Conservation (phyloP, 2,113 vertebrate species). For the Butorides virescens region DNA sequence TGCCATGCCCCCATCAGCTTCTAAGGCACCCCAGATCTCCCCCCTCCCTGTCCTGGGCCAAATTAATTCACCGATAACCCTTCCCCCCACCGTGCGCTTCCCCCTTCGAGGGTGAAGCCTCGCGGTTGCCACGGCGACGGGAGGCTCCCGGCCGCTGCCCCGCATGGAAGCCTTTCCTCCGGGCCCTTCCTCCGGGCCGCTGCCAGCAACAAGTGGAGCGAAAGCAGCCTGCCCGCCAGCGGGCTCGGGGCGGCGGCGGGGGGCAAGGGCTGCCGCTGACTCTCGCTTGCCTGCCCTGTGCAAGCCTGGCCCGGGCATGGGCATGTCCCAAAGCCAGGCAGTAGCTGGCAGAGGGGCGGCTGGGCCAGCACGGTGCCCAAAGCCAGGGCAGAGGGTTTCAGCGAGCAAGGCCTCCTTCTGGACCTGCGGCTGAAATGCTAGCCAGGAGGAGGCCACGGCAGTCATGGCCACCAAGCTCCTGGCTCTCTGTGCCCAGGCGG, state of each 20-base stretch:
- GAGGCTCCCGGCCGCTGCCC: constrained; percentile 35
- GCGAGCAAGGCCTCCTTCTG: not conserved
- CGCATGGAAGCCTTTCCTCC: constrained; percentile 37
- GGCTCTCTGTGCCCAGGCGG: not conserved
- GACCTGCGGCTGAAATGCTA: not conserved
- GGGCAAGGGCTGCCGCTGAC: too few relatives aligned
- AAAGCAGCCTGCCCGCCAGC: not conserved
- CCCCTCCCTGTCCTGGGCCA: accelerated
- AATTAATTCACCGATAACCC: constrained; percentile 6
- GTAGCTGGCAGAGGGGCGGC: not conserved
- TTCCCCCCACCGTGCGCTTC: not conserved
- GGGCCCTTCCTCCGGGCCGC: not conserved
- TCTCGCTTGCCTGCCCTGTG: accelerated
- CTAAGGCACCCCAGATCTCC: not conserved
- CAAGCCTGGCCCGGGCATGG: not conserved
- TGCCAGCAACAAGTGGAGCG: constrained; percentile 67
- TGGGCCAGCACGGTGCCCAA: accelerated
- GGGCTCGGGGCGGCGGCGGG: not conserved
- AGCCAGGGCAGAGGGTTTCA: not conserved
- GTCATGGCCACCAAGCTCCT: not conserved
- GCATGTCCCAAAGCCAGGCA: not conserved
- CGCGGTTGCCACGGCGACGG: constrained; percentile 52
- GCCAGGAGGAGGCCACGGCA: not conserved
- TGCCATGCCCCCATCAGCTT: not conserved
- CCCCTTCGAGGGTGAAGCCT: not conserved